phyloP scores from a whole-genome alignment of 2,888 invertebrate genomes.

The Acrocyrtus sp. region DNA sequence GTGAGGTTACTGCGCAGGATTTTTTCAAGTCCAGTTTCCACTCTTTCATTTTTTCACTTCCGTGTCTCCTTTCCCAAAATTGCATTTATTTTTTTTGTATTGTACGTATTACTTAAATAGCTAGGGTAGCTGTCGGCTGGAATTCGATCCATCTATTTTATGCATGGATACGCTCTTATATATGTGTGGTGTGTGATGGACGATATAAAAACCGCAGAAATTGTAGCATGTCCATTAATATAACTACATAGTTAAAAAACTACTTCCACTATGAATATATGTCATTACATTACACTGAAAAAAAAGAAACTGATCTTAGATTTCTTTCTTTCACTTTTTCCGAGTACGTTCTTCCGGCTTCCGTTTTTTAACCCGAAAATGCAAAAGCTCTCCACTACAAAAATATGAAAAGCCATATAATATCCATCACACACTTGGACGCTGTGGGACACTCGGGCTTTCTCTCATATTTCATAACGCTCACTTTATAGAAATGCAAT shows the following conservation, averaged over 20 bases:
- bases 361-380: conserved; percentile 54
- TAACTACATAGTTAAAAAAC: too few species aligned
- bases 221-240: not conserved
- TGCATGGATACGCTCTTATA: too few species aligned
- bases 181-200: not conserved
- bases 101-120: too few species aligned
- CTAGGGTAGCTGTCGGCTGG: too few species aligned
- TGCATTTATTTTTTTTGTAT: too few species aligned
- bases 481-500: too few species aligned
- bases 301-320: conserved; percentile 42
- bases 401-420: too few species aligned
- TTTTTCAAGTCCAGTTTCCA: conserved; percentile 24
- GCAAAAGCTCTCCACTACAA: too few species aligned
- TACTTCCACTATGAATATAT: not conserved
- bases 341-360: conserved; percentile 59
- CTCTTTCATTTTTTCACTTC: conserved; percentile 42
- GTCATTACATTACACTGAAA: conserved; percentile 30
- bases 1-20: conserved; percentile 37
- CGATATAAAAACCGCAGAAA: not conserved
- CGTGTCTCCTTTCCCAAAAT: conserved; percentile 16
- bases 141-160: too few species aligned
- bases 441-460: too few species aligned
- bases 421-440: too few species aligned
- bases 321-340: conserved; percentile 35
- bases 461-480: too few species aligned